These are phyloP conservation scores for Chesias legatella DNA, from an alignment of 2,888 invertebrate species.

Conservation along the genomic window DNA sequence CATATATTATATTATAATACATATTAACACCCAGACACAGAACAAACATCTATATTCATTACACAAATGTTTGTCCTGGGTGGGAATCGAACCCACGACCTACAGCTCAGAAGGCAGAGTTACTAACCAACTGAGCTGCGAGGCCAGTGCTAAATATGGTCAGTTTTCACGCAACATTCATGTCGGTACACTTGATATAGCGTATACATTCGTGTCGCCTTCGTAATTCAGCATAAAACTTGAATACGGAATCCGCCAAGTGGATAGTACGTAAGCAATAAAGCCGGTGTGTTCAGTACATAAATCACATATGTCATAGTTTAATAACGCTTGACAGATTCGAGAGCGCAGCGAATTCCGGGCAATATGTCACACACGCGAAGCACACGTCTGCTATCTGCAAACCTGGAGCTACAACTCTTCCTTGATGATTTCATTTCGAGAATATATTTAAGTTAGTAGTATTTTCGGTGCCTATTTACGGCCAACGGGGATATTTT, in stretches of 20 bases:
- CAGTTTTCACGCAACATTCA: no score
- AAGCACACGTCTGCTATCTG: constrained; percentile 38
- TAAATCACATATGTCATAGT: constrained; percentile 57
- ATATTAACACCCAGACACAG: no score
- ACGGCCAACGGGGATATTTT: no score
- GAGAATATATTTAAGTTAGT: no score
- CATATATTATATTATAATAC: no score
- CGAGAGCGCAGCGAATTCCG: constrained; percentile 64
- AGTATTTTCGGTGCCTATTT: no score
- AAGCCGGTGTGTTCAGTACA: constrained; percentile 32
- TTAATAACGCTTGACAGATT: constrained; percentile 67
- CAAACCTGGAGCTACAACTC: constrained; percentile 12
- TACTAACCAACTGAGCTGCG: no score
- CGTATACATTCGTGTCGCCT: not conserved
- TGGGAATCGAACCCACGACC: no score
- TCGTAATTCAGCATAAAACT: not conserved
- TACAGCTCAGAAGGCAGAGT: no score
- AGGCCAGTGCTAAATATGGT: no score
- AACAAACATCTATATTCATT: no score
- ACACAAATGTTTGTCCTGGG: no score
- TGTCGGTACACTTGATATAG: not conserved
- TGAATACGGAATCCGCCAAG: constrained; percentile 3
- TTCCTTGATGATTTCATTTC: not conserved
- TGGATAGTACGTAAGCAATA: constrained; percentile 18
- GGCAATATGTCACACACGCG: constrained; percentile 60